Percentiles rank a stretch among this genome's conserved stretches.
Evolutionary conservation across 2,888 invertebrate genomes (phyloP).

Genomic region (Eupithecia subfuscata): DNA sequence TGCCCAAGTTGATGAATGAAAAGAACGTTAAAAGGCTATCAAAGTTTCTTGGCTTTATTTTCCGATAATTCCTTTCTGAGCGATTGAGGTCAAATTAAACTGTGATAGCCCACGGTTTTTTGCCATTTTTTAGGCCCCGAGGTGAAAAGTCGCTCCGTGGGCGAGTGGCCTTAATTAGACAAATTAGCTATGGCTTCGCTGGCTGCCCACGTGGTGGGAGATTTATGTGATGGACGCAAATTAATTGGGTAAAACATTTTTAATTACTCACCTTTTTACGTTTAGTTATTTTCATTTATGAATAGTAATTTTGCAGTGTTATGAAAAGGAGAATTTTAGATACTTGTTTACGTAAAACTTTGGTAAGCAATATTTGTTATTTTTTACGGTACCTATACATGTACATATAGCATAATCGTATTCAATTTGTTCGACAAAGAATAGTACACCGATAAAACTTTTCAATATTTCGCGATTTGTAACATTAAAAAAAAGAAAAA

Average conservation of each 20-base stretch:
- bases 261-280: background rate
- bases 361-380: too few relatives aligned
- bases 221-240: slow-evolving; percentile 24
- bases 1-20: background rate
- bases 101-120: slow-evolving; percentile 5
- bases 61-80: background rate
- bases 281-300: background rate
- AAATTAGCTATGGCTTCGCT: slow-evolving; percentile 20
- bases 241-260: slow-evolving; percentile 16
- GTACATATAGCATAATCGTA: too few relatives aligned
- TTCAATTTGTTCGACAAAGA: too few relatives aligned
- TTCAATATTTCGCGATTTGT: too few relatives aligned
- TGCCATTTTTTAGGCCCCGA: slow-evolving; percentile 3
- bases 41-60: background rate
- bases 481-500: too few relatives aligned
- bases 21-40: background rate
- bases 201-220: slow-evolving; percentile 19
- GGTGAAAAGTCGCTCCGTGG: slow-evolving; percentile 14
- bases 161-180: slow-evolving; percentile 23
- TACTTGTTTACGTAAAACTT: too few relatives aligned
- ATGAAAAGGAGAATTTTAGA: background rate
- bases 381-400: too few relatives aligned
- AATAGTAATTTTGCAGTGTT: background rate
- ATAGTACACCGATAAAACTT: too few relatives aligned
- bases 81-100: slow-evolving; percentile 1